Conservation (phyloP, 2,888 invertebrate species). For the Glyphotaelius pellucidus region DNA sequence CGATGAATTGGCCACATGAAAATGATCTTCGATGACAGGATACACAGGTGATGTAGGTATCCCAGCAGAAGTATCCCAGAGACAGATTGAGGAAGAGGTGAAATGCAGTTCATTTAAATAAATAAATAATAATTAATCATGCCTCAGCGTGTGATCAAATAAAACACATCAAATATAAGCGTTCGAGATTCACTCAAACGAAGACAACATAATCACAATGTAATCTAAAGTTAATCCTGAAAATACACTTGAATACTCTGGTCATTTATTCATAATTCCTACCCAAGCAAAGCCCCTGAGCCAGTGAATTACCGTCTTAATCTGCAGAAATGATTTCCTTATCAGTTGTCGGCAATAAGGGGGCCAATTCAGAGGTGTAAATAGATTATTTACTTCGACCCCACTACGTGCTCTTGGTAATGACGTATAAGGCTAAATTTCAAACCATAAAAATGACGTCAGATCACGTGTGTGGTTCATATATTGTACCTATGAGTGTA, state of each 20-base stretch:
- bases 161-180: not conserved
- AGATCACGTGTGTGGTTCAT: not conserved
- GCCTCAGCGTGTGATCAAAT: not conserved
- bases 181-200: not conserved
- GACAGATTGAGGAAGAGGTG: too few relatives aligned
- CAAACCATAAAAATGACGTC: not conserved
- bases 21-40: too few relatives aligned
- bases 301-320: not conserved
- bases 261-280: not conserved
- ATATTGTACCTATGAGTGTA: not conserved
- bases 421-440: not conserved
- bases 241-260: not conserved
- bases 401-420: not conserved
- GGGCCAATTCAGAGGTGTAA: not conserved
- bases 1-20: too few relatives aligned
- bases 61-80: too few relatives aligned
- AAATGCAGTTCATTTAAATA: too few relatives aligned
- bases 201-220: not conserved
- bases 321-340: conserved; percentile 2
- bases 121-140: not conserved
- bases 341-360: not conserved
- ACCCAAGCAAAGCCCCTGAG: not conserved
- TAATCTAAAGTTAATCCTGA: not conserved
- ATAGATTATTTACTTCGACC: not conserved
- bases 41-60: too few relatives aligned